These are phyloP conservation scores for Enteromius afrohamiltoni DNA, from an alignment of 2,797 vertebrate genomes.

Conservation along the genomic window DNA sequence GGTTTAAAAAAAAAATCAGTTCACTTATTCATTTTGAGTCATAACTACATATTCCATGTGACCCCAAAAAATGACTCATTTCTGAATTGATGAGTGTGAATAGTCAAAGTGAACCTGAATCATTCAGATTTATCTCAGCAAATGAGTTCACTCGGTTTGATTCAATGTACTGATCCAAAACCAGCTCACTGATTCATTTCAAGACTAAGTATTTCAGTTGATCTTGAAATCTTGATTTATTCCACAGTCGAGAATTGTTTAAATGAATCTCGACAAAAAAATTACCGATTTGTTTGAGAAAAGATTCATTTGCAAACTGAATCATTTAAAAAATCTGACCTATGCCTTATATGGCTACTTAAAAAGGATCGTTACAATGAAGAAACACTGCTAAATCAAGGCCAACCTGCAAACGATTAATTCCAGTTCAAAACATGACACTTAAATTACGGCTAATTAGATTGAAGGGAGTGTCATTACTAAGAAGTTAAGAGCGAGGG, in stretches of 20 bases:
- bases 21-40: neutral
- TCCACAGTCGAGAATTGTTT: no score
- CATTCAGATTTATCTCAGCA: neutral
- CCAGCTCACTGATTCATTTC: neutral
- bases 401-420: neutral
- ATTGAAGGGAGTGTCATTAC: neutral
- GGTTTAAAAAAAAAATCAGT: neutral
- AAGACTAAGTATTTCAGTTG: neutral
- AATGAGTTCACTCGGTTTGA: neutral
- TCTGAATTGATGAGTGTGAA: neutral
- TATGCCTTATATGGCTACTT: neutral
- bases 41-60: neutral
- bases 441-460: conserved; percentile 6
- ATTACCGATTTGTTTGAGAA: neutral
- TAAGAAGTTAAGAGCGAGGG: neutral
- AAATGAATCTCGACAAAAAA: neutral
- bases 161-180: neutral
- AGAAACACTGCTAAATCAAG: neutral
- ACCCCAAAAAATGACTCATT: neutral
- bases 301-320: neutral
- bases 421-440: neutral
- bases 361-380: no score
- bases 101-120: neutral
- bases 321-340: no score
- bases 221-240: neutral